Evolutionary conservation across 2,888 invertebrate genomes (phyloP), one percentile per base, ranked within the genome.

Genomic region (Leptogaster cylindrica): DNA sequence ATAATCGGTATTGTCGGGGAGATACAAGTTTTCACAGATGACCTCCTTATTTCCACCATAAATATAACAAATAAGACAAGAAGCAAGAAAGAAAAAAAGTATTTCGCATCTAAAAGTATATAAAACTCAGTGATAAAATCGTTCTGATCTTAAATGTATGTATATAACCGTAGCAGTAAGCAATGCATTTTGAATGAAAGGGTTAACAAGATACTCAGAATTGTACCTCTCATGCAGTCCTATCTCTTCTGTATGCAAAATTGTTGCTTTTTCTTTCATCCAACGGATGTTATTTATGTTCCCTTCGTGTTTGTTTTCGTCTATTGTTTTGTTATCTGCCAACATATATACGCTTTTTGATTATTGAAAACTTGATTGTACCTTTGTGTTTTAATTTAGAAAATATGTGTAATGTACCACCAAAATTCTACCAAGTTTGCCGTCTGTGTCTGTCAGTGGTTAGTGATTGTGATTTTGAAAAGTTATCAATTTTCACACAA

Each of bases 371-470:
- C 25, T 58, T 58, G 46, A 8, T 46, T 18, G 41, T 36, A 39
- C 23, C 36, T 51, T 58, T 58, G 36, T 58, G 25, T 58, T 58
- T 6, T 58, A 36, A 58, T 36, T 58, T 58, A 36, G 41, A 89
- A n/a, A 90, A 89, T 88, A 92, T 92, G 92, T 91, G 89, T 89
- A 89, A 89, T 87, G 89, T 92, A 88, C 92, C 92, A 88, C 88
- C 89, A 87, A 92, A 92, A 88, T 92, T 91, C 86, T 91, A 91
- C 87, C 91, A 91, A 88, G 89, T 93, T 86, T 92, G 92, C 90
- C 91, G 92, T 85, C 89, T 93, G 88, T 93, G 92, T 88, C 89
- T 93, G 88, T 91, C 91, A 84, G 84, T 86, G 83, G 86, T 86
- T 82, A 85, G 85, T 84, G 87, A 87, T 83, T 84, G 88, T 86